Base-by-base conservation (phyloP, 1,140 invertebrate species). In the Lamellibrachia luymesi region DNA sequence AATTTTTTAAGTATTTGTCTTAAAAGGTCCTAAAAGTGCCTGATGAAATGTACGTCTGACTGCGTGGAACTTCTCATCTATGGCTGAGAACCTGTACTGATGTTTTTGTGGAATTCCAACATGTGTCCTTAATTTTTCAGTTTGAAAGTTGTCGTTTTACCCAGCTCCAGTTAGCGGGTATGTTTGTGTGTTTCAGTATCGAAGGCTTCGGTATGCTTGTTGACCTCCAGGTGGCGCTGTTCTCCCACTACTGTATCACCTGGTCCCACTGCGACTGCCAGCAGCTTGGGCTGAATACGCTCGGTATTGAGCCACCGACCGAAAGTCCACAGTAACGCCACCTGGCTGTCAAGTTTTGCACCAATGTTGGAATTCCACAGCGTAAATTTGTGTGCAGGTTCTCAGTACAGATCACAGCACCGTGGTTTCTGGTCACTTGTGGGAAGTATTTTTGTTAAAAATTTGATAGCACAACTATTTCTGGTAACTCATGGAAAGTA, bases 201-300 rank as follows among this genome's bases (percentile, higher is more conserved):
- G 90, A 91, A 8, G 90, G 90, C 6, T 91, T 91, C 50, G 38
- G 50, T 91, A n/a, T 91, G 49, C 27, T 91, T 25, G 90, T 91
- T 50, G 90, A 91, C 50, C 90, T 91, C 22, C 49, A 51, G 49
- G 17, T 91, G 49, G 90, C 38, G 90, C 90, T 91, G 10, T 91
- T 91, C 50, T n/a, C 90, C 90, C 90, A 91, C 50, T 91, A 91
- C 50, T 91, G 90, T 91, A 91, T 91, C 49, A 51, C 50, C 13
- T 91, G 90, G 90, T 49, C 90, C 64, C 25, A 80, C 13, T 10
- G 7, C 64, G 64, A 80, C 25, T 22, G 64, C 2, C 64, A 10
- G 64, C 64, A 2, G 64, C 64, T 80, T 22, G 64, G 64, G 13
- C 64, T 80, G 2, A 17, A 22, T 2, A 4, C 64, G 13, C 13